phyloP scores from a whole-genome alignment of 1,140 invertebrate species.

The Sinonovacula constricta region DNA sequence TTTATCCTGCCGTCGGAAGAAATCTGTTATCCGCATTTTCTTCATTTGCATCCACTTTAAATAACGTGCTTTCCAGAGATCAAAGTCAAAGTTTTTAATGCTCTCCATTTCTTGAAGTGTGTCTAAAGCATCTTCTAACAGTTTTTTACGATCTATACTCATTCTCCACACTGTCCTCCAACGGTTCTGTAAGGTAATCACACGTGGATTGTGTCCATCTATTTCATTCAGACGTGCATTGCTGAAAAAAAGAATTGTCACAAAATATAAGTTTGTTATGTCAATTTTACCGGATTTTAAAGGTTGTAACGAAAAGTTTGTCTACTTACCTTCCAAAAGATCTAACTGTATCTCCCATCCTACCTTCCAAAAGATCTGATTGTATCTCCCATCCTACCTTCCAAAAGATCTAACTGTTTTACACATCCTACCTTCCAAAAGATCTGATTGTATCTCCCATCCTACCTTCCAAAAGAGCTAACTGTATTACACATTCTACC shows the following conservation, averaged over 20 bases:
- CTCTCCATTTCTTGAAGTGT: constrained; percentile 89
- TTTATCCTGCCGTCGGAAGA: constrained; percentile 99
- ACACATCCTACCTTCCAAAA: too few species aligned
- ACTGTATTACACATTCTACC: too few species aligned
- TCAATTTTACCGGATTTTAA: too few species aligned
- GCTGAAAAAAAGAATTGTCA: constrained; percentile 55
- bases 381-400: neutral
- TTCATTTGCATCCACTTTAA: constrained; percentile 99
- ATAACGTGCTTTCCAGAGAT: constrained; percentile 97
- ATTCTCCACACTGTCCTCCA: constrained; percentile 98
- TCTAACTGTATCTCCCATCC: neutral
- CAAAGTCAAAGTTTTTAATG: constrained; percentile 98
- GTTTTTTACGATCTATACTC: constrained; percentile 95
- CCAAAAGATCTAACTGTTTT: neutral
- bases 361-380: neutral
- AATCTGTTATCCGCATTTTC: constrained; percentile 97
- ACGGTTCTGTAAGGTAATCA: constrained; percentile 95
- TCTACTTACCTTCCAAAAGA: neutral
- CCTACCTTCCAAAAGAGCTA: too few species aligned
- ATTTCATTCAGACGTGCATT: constrained; percentile 74
- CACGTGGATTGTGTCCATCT: constrained; percentile 81
- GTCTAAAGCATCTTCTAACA: constrained; percentile 93
- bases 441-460: too few species aligned
- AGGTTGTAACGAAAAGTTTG: neutral
- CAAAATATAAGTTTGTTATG: too few species aligned